Base-by-base conservation (phyloP, 2,888 invertebrate species). In the Clitarchus hookeri region DNA sequence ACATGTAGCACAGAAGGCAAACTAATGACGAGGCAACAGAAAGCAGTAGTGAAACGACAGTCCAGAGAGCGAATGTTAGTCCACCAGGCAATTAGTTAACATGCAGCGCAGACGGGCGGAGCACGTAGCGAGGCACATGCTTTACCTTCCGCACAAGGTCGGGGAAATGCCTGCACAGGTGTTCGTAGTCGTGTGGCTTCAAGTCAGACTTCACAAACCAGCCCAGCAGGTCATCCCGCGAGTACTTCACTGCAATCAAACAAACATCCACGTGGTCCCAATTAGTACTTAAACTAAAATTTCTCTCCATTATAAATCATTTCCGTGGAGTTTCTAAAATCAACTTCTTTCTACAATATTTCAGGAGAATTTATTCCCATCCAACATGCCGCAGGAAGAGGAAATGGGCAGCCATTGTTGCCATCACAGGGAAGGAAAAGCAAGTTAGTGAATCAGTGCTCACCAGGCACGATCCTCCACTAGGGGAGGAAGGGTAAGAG, bases 61-160 rank as follows among this genome's bases (percentile, higher is more conserved):
- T 65, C 65, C n/a, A 65, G 65, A 1, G 36, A 36, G 36, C 4
- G 36, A 65, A 19, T 16, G 48, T 48, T 48, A 48, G 48, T 48
- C 48, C 48, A 13, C 48, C 16, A 48, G 48, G 48, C 12, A 48
- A 48, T 48, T 48, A 48, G 48, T 48, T 16, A 9, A 23, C 65
- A 65, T 65, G 65, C 65, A 65, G 1, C 65, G 23, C 16, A 11
- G 65, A 36, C 65, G 16, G 65, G 65, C 16, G 23, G 12, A 8
- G 65, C 19, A 65, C 16, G 65, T 65, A 65, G 6, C 65, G 65
- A 65, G 19, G 65, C 65, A 23, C 65, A 19, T 19, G n/a, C 65
- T 65, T 65, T 82, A 82, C 82, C 82, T 82, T 82, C 19, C 36
- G 82, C 27, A 82, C 44, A 27, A 82, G 27, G 82, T 82, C 82